Percentiles rank a stretch among this genome's conserved stretches.
Conservation (phyloP, 2,888 invertebrate species). For the Catocala nupta region DNA sequence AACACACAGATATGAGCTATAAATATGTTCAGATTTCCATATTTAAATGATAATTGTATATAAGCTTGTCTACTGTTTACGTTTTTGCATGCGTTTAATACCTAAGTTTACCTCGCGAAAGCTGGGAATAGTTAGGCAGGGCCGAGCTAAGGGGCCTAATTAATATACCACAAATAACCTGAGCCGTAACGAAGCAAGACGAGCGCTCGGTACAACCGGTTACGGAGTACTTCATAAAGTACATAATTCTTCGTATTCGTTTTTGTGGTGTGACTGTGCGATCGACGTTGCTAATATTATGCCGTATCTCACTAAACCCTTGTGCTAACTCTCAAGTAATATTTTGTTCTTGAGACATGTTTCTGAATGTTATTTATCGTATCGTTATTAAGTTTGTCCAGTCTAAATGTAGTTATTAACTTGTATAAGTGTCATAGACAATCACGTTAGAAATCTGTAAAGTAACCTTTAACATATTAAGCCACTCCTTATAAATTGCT, state of each 20-base stretch:
- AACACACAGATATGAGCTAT: neutral
- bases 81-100: neutral
- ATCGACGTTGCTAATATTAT: neutral
- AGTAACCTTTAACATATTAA: neutral
- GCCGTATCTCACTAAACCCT: neutral
- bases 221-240: constrained; percentile 19
- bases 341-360: neutral
- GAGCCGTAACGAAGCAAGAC: constrained; percentile 15
- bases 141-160: constrained; percentile 27
- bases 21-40: no score
- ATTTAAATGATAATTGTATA: neutral
- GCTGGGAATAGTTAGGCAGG: constrained; percentile 37
- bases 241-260: constrained; percentile 19
- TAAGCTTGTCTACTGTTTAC: neutral
- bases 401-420: neutral
- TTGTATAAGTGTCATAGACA: neutral
- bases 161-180: constrained; percentile 35
- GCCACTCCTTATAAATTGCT: neutral
- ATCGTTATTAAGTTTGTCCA: no score
- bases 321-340: neutral
- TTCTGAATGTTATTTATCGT: no score
- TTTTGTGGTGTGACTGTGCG: constrained; percentile 6
- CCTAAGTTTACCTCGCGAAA: constrained; percentile 18
- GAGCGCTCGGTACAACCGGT: constrained; percentile 22
- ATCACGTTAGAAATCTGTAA: neutral